Evolutionary conservation across 2,113 vertebrate species (phyloP), one percentile per base, ranked within the genome.

Genomic region (Columba livia): DNA sequence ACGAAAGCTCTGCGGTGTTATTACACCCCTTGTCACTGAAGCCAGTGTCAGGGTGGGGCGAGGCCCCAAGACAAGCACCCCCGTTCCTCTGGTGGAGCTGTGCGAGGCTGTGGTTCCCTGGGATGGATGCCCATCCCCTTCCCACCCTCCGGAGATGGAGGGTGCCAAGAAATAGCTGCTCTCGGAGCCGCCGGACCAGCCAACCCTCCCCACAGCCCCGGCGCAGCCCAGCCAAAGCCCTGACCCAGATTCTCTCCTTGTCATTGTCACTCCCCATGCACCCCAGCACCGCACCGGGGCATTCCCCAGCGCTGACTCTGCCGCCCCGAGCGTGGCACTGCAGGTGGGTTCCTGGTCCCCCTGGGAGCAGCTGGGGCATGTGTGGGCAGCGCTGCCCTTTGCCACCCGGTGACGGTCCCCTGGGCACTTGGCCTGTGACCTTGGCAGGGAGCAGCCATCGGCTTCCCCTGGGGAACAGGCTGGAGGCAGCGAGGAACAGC

Each of bases 171-270:
- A 15, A 12, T 3, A 11, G 13, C 56, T 9, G 25, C 34, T 89
- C 21, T 54, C 1, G 5, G 54, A 21, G 60, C 89, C 3, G 4
- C 72, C 2, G 23, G 5, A n/a, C 12, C 65, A 2, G 60, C 84
- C 86, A 13, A 6, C 18, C 40, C 38, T 58, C 78, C 28, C 14
- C 4, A 3, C 10, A 80, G 74, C 65, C 38, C 58, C 26, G 47
- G 38, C 9, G 1, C 48, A 53, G 61, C 82, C 23, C 72, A 84
- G 67, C 19, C 64, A 11, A 29, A 75, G 73, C 56, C 64, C 65
- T 95, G 96, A 92, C 96, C 96, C 92, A 93, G 70, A 93, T 95
- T 95, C 57, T 1, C 89, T 81, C 57, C 78, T 4, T 86, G 93
- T 90, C 9, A 48, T 94, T 90, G 79, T 31, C 86, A 15, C 92